phyloP scores from a whole-genome alignment of 1,140 invertebrate species.

The Leptinotarsa lineolata region DNA sequence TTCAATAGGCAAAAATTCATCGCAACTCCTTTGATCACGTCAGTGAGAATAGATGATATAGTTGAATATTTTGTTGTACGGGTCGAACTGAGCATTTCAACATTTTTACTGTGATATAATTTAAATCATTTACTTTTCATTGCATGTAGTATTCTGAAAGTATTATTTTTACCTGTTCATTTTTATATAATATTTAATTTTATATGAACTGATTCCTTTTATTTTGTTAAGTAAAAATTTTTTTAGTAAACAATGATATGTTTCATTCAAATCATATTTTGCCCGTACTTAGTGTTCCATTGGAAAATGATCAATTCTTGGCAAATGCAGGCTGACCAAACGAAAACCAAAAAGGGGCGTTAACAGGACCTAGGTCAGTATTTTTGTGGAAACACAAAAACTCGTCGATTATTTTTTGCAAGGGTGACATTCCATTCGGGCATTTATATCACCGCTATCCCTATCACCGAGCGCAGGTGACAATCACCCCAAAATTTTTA shows the following conservation, averaged over 20 bases:
- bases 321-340: no score
- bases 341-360: no score
- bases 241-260: not conserved
- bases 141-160: conserved; percentile 29
- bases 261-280: no score
- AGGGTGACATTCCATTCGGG: no score
- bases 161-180: conserved; percentile 39
- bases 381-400: no score
- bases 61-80: conserved; percentile 29
- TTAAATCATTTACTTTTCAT: conserved; percentile 31
- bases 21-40: not conserved
- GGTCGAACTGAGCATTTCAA: conserved; percentile 38
- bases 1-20: not conserved
- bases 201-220: conserved; percentile 31
- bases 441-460: no score
- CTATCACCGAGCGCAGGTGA: no score
- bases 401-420: no score
- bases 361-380: no score
- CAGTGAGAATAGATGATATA: not conserved
- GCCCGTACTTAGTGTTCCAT: no score
- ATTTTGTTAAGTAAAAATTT: conserved; percentile 31
- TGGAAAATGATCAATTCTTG: no score
- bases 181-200: conserved; percentile 37
- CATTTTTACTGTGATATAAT: conserved; percentile 37
- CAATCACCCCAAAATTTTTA: no score